Percentiles rank a stretch among this genome's conserved stretches.
phyloP scores from a whole-genome alignment of 1,140 invertebrate genomes.

The Muscidifurax raptorellus region DNA sequence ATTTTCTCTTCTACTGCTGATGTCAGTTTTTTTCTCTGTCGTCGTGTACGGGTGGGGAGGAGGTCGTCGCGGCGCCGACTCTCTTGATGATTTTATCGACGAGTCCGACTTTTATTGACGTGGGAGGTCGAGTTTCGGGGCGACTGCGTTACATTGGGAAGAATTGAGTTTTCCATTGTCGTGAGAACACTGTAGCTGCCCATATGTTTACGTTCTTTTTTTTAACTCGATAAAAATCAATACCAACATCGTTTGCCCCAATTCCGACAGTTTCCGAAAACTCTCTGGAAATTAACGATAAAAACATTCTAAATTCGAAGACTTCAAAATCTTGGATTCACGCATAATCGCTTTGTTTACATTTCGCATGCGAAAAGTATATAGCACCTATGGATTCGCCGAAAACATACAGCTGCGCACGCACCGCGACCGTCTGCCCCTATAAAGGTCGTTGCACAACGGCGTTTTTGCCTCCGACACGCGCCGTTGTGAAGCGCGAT shows the following conservation, averaged over 20 bases:
- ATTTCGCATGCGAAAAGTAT: background rate
- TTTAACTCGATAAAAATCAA: background rate
- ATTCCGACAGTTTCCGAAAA: background rate
- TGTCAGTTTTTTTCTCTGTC: background rate
- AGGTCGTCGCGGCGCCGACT: background rate
- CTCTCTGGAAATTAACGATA: background rate
- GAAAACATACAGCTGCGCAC: background rate
- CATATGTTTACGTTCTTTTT: background rate
- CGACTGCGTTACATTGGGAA: background rate
- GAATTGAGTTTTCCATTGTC: background rate
- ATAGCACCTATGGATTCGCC: background rate
- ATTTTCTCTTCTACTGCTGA: background rate
- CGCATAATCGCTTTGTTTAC: background rate
- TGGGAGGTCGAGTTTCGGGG: conserved; percentile 6
- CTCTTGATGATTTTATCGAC: conserved; percentile 35
- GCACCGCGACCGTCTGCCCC: background rate
- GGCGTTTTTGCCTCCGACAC: background rate
- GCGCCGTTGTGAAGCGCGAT: background rate
- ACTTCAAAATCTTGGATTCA: background rate
- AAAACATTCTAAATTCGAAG: background rate
- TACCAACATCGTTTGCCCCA: background rate
- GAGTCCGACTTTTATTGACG: background rate
- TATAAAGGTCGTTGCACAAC: background rate
- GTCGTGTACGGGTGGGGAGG: background rate
- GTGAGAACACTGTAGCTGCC: background rate